A percentile compares a stretch with the other conserved stretches of the same genome.
These are phyloP conservation scores for Uropsilus gracilis DNA, from an alignment of 2,113 vertebrate genomes.

Conservation along the genomic window DNA sequence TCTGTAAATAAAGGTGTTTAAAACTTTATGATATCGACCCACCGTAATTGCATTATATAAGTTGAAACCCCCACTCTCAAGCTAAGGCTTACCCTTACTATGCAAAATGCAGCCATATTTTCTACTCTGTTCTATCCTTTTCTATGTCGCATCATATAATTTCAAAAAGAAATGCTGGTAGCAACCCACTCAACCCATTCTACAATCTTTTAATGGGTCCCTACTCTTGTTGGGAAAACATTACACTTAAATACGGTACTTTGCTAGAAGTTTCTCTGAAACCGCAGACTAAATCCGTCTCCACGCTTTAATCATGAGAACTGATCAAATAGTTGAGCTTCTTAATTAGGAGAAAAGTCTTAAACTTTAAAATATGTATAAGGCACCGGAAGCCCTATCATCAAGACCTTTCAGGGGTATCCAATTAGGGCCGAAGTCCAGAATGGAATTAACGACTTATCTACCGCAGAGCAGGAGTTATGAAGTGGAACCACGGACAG, in stretches of 20 bases:
- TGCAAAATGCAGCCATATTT: neutral
- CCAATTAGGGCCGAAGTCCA: constrained; percentile 43
- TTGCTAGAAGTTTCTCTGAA: constrained; percentile 41
- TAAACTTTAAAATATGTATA: constrained; percentile 54
- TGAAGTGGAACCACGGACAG: constrained; percentile 12
- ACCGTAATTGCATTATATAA: neutral
- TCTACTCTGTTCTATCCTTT: neutral
- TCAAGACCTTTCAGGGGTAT: neutral
- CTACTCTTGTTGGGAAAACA: neutral
- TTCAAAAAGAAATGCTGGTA: neutral
- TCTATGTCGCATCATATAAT: neutral
- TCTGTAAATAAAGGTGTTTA: neutral
- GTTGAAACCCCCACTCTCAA: constrained; percentile 19
- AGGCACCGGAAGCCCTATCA: neutral
- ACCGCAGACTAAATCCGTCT: neutral
- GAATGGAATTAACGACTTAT: constrained; percentile 67
- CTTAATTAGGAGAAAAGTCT: constrained; percentile 20
- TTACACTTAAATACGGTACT: neutral
- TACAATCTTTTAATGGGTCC: neutral
- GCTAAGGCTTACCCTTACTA: neutral
- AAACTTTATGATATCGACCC: neutral
- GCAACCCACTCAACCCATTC: neutral
- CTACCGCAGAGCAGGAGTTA: constrained; percentile 43
- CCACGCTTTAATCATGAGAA: neutral
- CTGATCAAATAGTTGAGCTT: neutral